phyloP scores from a whole-genome alignment of 2,113 vertebrate genomes.

The Gopherus flavomarginatus region DNA sequence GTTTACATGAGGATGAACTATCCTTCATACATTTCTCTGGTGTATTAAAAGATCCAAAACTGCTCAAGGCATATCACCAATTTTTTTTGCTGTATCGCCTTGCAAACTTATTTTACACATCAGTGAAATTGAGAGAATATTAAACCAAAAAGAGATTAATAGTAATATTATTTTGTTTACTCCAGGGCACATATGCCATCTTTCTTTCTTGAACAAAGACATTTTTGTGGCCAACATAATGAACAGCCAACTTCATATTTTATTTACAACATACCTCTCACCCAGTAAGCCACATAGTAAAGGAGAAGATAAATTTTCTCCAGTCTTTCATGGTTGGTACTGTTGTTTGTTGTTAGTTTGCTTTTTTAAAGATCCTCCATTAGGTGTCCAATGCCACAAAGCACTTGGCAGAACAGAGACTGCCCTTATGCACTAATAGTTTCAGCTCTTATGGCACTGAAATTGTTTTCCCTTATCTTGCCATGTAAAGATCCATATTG shows the following conservation, averaged over 20 bases:
- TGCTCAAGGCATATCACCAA: not conserved
- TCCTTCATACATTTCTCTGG: not conserved
- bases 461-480: conserved; percentile 31
- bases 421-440: conserved; percentile 58
- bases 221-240: not conserved
- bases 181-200: not conserved
- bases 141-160: not conserved
- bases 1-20: not conserved
- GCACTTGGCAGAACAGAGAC: conserved; percentile 45
- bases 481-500: not conserved
- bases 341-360: not conserved
- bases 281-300: not conserved
- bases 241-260: conserved; percentile 11
- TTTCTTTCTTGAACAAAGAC: not conserved
- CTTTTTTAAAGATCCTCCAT: conserved; percentile 39
- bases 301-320: conserved; percentile 23
- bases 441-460: conserved; percentile 54
- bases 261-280: not conserved
- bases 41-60: not conserved
- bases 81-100: not conserved
- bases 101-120: not conserved
- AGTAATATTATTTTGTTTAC: not conserved
- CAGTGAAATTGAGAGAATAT: not conserved
- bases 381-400: conserved; percentile 26
- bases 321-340: not conserved